Percentiles rank a stretch among this genome's conserved stretches.
These are phyloP conservation scores for Melieria omissa DNA, from an alignment of 2,888 invertebrate species.

Conservation along the genomic window DNA sequence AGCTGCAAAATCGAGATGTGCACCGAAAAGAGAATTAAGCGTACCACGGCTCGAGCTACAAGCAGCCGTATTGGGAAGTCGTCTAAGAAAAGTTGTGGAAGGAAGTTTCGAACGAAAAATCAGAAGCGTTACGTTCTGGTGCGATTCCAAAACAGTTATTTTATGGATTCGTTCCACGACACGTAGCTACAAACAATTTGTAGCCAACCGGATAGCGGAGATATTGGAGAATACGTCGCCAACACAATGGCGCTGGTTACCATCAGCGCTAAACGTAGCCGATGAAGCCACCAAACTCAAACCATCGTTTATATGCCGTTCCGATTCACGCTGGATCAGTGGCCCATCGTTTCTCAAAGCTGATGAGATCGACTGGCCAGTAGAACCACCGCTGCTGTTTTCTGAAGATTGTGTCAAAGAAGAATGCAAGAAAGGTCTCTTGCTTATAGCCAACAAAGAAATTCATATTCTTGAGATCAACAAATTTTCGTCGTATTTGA, in stretches of 20 bases:
- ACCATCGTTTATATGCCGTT: background rate
- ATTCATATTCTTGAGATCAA: too few species aligned
- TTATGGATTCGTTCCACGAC: slow-evolving; percentile 12
- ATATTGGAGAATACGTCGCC: background rate
- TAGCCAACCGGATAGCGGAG: background rate
- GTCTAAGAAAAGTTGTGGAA: too few species aligned
- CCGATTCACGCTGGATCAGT: slow-evolving; percentile 5
- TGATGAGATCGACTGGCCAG: background rate
- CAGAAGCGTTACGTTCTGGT: background rate
- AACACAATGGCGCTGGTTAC: slow-evolving; percentile 2
- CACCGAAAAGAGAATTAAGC: background rate
- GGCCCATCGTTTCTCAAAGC: background rate
- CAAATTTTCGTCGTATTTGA: too few species aligned
- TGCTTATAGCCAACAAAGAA: too few species aligned
- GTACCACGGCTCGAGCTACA: too few species aligned
- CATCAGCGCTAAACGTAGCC: background rate
- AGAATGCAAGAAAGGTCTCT: too few species aligned
- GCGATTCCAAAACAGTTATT: slow-evolving; percentile 9
- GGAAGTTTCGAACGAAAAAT: too few species aligned
- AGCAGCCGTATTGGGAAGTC: too few species aligned
- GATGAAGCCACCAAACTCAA: background rate
- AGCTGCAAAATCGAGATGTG: slow-evolving; percentile 2
- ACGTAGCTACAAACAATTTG: slow-evolving; percentile 8
- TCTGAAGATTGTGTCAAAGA: too few species aligned
- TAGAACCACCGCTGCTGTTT: too few species aligned